Evolutionary conservation across 2,797 vertebrate genomes (phyloP).

Genomic region (Melanotaenia pygmaea): DNA sequence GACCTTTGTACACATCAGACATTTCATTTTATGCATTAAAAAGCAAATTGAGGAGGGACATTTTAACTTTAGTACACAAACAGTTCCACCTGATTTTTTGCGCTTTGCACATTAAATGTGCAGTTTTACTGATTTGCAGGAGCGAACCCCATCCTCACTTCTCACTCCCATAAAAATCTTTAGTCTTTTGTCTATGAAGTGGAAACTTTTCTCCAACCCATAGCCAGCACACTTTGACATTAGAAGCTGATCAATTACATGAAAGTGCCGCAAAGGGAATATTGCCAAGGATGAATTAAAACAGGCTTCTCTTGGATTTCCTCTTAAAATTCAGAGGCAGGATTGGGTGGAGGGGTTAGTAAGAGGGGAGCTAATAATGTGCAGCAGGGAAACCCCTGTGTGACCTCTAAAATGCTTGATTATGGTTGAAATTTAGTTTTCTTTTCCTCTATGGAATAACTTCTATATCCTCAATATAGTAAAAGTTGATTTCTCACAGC

Average conservation of each 20-base stretch:
- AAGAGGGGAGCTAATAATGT: conserved; percentile 48
- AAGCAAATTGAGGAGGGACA: conserved; percentile 33
- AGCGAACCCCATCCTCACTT: not conserved
- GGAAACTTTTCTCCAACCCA: conserved; percentile 44
- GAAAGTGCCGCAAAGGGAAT: conserved; percentile 52
- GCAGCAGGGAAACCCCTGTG: conserved; percentile 24
- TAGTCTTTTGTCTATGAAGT: conserved; percentile 51
- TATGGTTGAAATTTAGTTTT: conserved; percentile 27
- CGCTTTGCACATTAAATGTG: too few species aligned
- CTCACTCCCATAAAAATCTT: conserved; percentile 35
- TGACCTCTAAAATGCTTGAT: conserved; percentile 49
- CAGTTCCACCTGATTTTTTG: conserved; percentile 20
- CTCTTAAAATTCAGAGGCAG: conserved; percentile 46
- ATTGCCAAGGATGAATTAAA: conserved; percentile 57
- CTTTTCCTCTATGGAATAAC: conserved; percentile 29
- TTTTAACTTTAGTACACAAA: conserved; percentile 28
- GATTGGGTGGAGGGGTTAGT: conserved; percentile 49
- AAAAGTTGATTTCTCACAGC: conserved; percentile 20
- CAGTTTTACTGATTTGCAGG: too few species aligned
- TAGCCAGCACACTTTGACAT: conserved; percentile 28
- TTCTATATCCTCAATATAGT: conserved; percentile 12
- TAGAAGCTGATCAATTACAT: conserved; percentile 54
- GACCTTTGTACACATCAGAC: not conserved
- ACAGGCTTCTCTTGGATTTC: conserved; percentile 28
- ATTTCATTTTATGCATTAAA: conserved; percentile 21